Conservation (phyloP, 2,797 vertebrate genomes). For the Sitta carolinensis region DNA sequence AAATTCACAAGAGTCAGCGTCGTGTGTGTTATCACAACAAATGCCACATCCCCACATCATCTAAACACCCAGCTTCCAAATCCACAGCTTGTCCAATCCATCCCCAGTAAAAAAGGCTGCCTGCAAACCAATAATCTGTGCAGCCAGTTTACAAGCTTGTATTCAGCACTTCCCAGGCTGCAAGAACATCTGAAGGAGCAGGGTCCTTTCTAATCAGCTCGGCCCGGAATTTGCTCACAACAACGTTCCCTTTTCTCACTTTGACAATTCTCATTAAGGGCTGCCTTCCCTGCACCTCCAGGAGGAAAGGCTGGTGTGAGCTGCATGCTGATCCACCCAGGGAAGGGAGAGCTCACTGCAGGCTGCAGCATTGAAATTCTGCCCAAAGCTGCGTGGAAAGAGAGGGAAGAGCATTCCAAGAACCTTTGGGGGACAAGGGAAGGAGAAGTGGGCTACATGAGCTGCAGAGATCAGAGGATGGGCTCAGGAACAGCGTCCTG, state of each 20-base stretch:
- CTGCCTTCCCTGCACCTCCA: neutral
- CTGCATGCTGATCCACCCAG: neutral
- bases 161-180: neutral
- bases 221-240: slow-evolving; percentile 42
- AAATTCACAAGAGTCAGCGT: too few species aligned
- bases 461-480: too few species aligned
- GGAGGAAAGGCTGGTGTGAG: neutral
- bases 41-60: neutral
- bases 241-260: slow-evolving; percentile 19
- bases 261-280: slow-evolving; percentile 51
- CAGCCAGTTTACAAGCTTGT: slow-evolving; percentile 22
- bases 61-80: neutral
- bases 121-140: neutral
- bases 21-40: too few species aligned
- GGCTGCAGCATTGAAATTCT: neutral
- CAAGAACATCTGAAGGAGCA: neutral
- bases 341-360: neutral
- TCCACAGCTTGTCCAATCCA: neutral
- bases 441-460: fast-evolving
- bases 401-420: neutral
- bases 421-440: neutral
- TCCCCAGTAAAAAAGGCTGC: neutral
- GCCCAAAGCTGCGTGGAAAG: fast-evolving
- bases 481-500: fast-evolving
- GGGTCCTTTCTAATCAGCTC: slow-evolving; percentile 1